Conservation (phyloP, 2,797 vertebrate species). For the Propithecus deckenii region DNA sequence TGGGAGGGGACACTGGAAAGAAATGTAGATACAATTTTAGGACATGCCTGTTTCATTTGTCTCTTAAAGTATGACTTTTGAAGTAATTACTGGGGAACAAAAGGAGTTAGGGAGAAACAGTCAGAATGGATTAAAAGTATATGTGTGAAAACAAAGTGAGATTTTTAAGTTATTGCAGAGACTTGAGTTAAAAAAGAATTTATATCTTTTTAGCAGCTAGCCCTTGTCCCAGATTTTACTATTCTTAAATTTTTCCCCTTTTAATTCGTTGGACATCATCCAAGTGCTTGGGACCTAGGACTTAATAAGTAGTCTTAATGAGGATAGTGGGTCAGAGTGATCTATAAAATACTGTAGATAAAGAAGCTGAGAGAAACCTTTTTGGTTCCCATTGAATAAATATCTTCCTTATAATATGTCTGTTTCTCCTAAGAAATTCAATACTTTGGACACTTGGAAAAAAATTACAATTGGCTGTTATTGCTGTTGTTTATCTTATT, state of each 20-base stretch:
- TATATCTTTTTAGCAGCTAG: conserved; percentile 11
- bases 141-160: conserved; percentile 31
- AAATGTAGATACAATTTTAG: conserved; percentile 50
- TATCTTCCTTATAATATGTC: conserved; percentile 18
- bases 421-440: conserved; percentile 44
- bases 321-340: not conserved
- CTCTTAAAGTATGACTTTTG: conserved; percentile 45
- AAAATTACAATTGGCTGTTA: conserved; percentile 44
- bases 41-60: not conserved
- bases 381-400: conserved; percentile 55
- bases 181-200: conserved; percentile 38
- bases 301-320: conserved; percentile 12
- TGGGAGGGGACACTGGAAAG: conserved; percentile 47
- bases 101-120: conserved; percentile 18
- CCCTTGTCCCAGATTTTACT: not conserved
- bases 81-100: conserved; percentile 25
- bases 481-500: conserved; percentile 13
- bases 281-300: not conserved
- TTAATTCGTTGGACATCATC: conserved; percentile 25
- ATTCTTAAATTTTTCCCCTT: conserved; percentile 24
- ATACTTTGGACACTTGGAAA: not conserved
- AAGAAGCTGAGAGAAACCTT: conserved; percentile 36
- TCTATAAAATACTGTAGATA: conserved; percentile 8
- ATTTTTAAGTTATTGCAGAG: conserved; percentile 25
- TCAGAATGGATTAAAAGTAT: conserved; percentile 28